Evolutionary conservation across 2,113 vertebrate species (phyloP).

Genomic region (Callithrix jacchus): DNA sequence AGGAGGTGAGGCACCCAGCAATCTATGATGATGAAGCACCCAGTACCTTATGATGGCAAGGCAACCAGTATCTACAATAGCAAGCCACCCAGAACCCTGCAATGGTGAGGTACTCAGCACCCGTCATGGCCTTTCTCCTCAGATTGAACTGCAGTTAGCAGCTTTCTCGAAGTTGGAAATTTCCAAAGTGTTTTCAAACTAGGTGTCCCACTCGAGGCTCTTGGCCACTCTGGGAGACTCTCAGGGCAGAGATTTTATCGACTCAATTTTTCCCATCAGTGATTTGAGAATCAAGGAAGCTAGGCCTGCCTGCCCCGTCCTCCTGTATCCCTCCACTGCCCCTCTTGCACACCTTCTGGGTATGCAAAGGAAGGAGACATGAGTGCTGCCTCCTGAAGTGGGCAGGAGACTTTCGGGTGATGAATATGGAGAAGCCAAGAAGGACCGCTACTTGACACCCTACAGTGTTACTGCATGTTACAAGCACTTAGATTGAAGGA

Average conservation of each 20-base stretch:
- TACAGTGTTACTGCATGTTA: background rate
- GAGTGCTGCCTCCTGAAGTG: background rate
- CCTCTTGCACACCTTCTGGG: background rate
- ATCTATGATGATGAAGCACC: too few species aligned
- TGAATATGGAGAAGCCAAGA: background rate
- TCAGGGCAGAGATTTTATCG: background rate
- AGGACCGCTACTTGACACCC: too few species aligned
- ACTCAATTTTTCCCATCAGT: background rate
- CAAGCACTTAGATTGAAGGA: background rate
- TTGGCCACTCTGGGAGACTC: accelerated
- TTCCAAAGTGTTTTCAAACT: background rate
- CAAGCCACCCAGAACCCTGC: accelerated
- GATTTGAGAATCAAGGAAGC: background rate
- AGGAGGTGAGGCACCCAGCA: too few species aligned
- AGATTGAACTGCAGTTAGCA: background rate
- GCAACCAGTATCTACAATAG: too few species aligned
- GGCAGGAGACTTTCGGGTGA: too few species aligned
- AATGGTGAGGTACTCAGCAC: accelerated
- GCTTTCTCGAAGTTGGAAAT: too few species aligned
- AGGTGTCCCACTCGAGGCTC: accelerated
- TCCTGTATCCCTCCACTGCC: accelerated
- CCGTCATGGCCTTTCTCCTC: background rate
- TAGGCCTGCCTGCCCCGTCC: too few species aligned
- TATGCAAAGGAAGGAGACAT: background rate
- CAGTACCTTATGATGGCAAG: too few species aligned